Evolutionary conservation across 1,140 invertebrate genomes (phyloP), one percentile per base, ranked within the genome.

Genomic region (Drosophila littoralis): DNA sequence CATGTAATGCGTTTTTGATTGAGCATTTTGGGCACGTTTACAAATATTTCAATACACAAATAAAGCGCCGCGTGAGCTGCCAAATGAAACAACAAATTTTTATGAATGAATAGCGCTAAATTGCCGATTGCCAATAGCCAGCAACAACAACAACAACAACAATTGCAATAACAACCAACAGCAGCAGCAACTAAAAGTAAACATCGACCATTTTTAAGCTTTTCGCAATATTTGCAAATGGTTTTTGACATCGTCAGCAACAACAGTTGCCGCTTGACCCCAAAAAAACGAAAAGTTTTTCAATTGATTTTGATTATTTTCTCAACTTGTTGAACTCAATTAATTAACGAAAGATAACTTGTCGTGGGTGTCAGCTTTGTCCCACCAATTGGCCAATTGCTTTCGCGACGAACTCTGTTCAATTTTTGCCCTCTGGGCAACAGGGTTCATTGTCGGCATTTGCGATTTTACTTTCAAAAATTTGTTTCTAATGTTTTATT

Each of bases 251-350:
- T 77, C 54, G 72, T 71, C 80, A 82, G 72, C 82, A 17, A 10
- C 7, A 43, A 32, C 28, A 46, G 15, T 60, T 45, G 33, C 48
- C 52, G 84, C 73, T 89, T 88, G 83, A 88, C 83, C 84, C 77
- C 77, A 88, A 88, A 85, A 85, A 66, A 66, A 43, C 64, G 22
- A 58, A 48, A 36, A 33, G 55, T 48, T 70, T 75, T 81, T 77
- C 75, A 88, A 88, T 88, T 84, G 83, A 88, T 88, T 88, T 88
- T 89, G 65, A 88, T 88, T 89, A 88, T 88, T 88, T 84, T 63
- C 66, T 84, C 64, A 88, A 84, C 83, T 89, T 72, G 74, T 89
- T 88, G 83, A 88, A 88, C 84, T 73, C 84, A 89, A 88, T 88
- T 86, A 88, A 88, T 88, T 88, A 88, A 79, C 79, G 64, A 45